Conservation (phyloP, 2,888 invertebrate species). For the Bembecia ichneumoniformis region DNA sequence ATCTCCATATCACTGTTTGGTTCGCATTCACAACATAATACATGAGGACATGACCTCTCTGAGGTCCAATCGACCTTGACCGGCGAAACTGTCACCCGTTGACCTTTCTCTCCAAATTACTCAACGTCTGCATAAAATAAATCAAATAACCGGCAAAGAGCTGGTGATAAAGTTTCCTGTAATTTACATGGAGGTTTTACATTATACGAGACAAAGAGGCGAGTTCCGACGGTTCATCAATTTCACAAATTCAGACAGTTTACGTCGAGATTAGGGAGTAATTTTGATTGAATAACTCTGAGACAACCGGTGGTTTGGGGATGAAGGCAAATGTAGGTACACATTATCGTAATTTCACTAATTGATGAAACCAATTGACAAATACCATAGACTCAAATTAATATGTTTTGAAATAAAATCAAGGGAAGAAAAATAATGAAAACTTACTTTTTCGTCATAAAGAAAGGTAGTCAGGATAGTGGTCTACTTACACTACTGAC, state of each 20-base stretch:
- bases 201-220: constrained; percentile 1
- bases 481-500: too few relatives aligned
- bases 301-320: neutral
- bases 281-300: neutral
- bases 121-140: constrained; percentile 1
- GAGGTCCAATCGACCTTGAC: neutral
- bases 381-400: too few relatives aligned
- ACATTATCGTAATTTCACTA: too few relatives aligned
- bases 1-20: too few relatives aligned
- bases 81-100: neutral
- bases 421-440: too few relatives aligned
- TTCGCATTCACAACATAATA: too few relatives aligned
- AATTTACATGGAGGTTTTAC: constrained; percentile 4
- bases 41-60: too few relatives aligned
- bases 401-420: too few relatives aligned
- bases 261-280: neutral
- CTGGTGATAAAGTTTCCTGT: constrained; percentile 1
- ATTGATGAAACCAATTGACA: too few relatives aligned
- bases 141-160: constrained; percentile 2
- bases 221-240: neutral
- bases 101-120: neutral
- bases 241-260: neutral
- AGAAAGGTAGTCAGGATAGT: too few relatives aligned
- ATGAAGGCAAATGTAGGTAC: neutral
- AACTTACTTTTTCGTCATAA: too few relatives aligned